phyloP scores from a whole-genome alignment of 2,797 vertebrate species.

The Enoplosus armatus region DNA sequence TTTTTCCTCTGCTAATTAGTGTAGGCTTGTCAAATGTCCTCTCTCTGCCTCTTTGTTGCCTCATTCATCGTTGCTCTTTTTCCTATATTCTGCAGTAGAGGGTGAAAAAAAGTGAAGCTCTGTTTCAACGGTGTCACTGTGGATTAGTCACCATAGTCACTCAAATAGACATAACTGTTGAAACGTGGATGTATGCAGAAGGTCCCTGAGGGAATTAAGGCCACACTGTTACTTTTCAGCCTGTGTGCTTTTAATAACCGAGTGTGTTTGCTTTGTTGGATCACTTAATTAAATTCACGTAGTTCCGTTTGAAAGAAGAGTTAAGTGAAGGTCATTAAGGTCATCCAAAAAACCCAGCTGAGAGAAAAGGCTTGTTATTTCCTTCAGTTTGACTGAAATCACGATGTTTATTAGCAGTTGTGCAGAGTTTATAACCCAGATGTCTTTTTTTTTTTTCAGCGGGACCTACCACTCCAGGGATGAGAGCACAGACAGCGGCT shows the following conservation, averaged over 20 bases:
- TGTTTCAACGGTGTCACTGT: conserved; percentile 5
- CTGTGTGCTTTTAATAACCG: conserved; percentile 44
- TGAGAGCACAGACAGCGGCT: conserved; percentile 97
- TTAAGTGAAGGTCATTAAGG: conserved; percentile 17
- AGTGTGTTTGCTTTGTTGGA: conserved; percentile 33
- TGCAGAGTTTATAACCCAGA: neutral
- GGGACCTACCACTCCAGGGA: conserved; percentile 99
- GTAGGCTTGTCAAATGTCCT: conserved; percentile 82
- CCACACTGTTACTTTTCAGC: conserved; percentile 34
- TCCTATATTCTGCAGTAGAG: conserved; percentile 21
- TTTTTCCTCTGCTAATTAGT: conserved; percentile 86
- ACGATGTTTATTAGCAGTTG: neutral
- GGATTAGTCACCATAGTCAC: conserved; percentile 23
- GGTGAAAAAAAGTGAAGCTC: conserved; percentile 32
- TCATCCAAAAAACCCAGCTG: neutral
- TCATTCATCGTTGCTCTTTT: conserved; percentile 59
- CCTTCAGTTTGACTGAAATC: neutral
- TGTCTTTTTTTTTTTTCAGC: conserved; percentile 74
- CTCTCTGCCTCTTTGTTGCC: conserved; percentile 64
- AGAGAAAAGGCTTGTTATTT: conserved; percentile 11
- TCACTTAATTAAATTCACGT: conserved; percentile 31
- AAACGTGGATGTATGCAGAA: conserved; percentile 33
- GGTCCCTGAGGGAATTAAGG: conserved; percentile 28
- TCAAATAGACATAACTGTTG: conserved; percentile 21
- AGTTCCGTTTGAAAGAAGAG: conserved; percentile 25